Base-by-base conservation (phyloP, 2,888 invertebrate genomes). In the Atrina japonica region DNA sequence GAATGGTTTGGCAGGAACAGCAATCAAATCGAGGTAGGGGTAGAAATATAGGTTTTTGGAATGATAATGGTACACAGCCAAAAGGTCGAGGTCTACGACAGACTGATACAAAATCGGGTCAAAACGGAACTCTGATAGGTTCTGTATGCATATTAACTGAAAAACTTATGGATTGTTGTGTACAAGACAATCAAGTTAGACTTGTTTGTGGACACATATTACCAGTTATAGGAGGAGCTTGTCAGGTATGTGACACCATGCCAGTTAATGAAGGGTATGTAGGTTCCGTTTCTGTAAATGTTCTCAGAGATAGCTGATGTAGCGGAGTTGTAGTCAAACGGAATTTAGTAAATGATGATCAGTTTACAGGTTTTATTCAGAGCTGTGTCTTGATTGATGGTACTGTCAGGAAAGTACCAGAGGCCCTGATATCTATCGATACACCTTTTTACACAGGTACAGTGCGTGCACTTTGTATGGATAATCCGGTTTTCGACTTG, bases 281-380 rank as follows among this genome's bases (percentile, higher is more conserved):
- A 18, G 67, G 56, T 14, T 9, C 53, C 0, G 14, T n/a, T 2
- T 6, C 14, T 1, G 61, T 70, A 14, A 52, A 16, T 23, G 64
- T 70, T 1, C 29, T 76, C 14, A 45, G 76, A 40, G 74, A 76
- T 25, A 74, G 64, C 23, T 71, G 73, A 68, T 11, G 65, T 72
- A 1, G 66, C 75, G 2, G 66, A 55, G 73, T 71, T 11, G 65
- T 72, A 1, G 66, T 77, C 2, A 68, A 55, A 30, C 27, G 21
- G 35, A n/a, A n/a, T n/a, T n/a, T n/a, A n/a, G n/a, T n/a, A n/a
- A n/a, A n/a, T n/a, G n/a, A n/a, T n/a, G n/a, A n/a, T n/a, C n/a
- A n/a, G n/a, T n/a, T n/a, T n/a, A n/a, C n/a, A n/a, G n/a, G n/a
- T n/a, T n/a, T n/a, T n/a, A n/a, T n/a, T n/a, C n/a, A n/a, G n/a